phyloP scores from a whole-genome alignment of 2,888 invertebrate genomes.

The Synergus japonicus region DNA sequence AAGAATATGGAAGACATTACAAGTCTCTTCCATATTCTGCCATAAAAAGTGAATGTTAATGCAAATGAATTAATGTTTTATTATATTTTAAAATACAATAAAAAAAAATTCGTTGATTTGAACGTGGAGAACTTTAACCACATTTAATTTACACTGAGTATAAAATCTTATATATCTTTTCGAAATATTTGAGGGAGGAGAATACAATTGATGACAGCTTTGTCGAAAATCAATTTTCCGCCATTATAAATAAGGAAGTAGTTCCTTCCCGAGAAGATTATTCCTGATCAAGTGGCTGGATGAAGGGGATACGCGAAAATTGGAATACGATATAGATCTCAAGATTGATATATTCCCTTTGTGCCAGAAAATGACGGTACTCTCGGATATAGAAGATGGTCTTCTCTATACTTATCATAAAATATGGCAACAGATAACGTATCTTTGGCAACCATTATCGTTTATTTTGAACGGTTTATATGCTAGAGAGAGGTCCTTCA shows the following conservation, averaged over 20 bases:
- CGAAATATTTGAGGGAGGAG: no score
- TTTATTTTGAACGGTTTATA: constrained; percentile 19
- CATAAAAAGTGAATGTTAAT: no score
- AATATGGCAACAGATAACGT: constrained; percentile 33
- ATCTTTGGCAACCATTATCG: constrained; percentile 36
- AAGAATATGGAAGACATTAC: no score
- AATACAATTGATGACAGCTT: not conserved
- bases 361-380: constrained; percentile 27
- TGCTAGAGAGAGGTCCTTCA: constrained; percentile 31
- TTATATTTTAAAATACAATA: no score
- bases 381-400: constrained; percentile 28
- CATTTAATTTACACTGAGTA: no score
- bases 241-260: not conserved
- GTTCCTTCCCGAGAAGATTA: constrained; percentile 7
- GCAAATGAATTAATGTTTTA: no score
- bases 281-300: constrained; percentile 23
- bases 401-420: constrained; percentile 32
- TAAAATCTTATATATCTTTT: no score
- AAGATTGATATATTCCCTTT: constrained; percentile 32
- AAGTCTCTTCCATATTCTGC: no score
- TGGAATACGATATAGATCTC: constrained; percentile 35
- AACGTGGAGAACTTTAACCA: no score
- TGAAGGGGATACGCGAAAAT: constrained; percentile 34
- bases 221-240: constrained; percentile 15
- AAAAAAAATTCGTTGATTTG: no score